Evolutionary conservation across 2,113 vertebrate genomes (phyloP).

Genomic region (Cephalopholis sonnerati): DNA sequence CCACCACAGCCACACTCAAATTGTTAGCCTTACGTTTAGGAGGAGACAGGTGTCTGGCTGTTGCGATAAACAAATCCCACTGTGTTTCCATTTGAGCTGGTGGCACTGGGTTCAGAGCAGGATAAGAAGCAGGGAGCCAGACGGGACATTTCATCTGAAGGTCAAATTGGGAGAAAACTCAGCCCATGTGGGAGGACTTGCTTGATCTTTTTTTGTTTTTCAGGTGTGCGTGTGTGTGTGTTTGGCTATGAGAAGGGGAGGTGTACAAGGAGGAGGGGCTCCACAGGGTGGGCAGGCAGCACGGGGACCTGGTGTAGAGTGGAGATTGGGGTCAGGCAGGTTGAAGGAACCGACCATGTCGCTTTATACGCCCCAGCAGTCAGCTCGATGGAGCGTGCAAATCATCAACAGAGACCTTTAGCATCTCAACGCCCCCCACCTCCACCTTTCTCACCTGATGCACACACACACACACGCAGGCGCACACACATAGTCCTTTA

Average conservation of each 20-base stretch:
- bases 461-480: conserved; percentile 11
- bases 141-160: conserved; percentile 60
- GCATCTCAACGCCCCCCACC: conserved; percentile 60
- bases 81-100: conserved; percentile 35
- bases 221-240: conserved; percentile 12
- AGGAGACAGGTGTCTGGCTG: conserved; percentile 25
- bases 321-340: conserved; percentile 87
- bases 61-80: conserved; percentile 51
- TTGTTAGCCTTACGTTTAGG: conserved; percentile 7
- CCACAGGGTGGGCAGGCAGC: conserved; percentile 69
- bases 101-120: conserved; percentile 1
- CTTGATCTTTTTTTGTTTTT: conserved; percentile 61
- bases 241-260: conserved; percentile 32
- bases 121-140: conserved; percentile 29
- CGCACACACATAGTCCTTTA: conserved; percentile 25
- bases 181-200: conserved; percentile 27
- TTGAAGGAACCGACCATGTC: conserved; percentile 83
- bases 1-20: conserved; percentile 7
- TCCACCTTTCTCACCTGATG: conserved; percentile 64
- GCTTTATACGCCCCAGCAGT: conserved; percentile 80
- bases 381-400: conserved; percentile 83
- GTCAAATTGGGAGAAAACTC: conserved; percentile 50
- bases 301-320: conserved; percentile 79
- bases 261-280: conserved; percentile 62
- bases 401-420: conserved; percentile 87